A percentile compares a stretch with the other conserved stretches of the same genome.
These are phyloP conservation scores for Pseudomyrmex cubaensis DNA, from an alignment of 1,140 invertebrate species.

Conservation along the genomic window DNA sequence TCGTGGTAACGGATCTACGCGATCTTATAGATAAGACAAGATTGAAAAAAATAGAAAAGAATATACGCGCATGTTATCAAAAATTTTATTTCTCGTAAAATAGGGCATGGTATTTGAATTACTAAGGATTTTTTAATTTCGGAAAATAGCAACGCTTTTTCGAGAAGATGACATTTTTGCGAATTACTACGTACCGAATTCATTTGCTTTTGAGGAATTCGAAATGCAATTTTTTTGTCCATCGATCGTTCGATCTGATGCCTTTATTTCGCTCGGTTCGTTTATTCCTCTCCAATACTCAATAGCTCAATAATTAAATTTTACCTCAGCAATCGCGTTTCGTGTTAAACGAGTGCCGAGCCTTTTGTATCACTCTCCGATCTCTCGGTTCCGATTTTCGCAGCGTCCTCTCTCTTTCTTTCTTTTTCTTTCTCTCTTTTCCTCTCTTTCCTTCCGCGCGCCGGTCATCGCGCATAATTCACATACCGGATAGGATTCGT, in stretches of 20 bases:
- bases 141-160: too few species aligned
- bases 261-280: slow-evolving; percentile 10
- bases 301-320: slow-evolving; percentile 45
- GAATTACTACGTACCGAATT: background rate
- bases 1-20: background rate
- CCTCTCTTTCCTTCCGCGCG: background rate
- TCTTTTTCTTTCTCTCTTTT: background rate
- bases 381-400: slow-evolving; percentile 12
- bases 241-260: background rate
- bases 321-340: slow-evolving; percentile 39
- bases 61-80: background rate
- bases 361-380: slow-evolving; percentile 10
- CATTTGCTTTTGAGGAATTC: background rate
- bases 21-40: background rate
- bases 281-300: slow-evolving; percentile 23
- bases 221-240: background rate
- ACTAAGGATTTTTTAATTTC: too few species aligned
- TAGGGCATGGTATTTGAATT: too few species aligned
- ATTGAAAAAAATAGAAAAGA: background rate
- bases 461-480: slow-evolving; percentile 27
- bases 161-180: background rate
- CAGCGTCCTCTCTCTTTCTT: background rate
- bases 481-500: slow-evolving; percentile 15
- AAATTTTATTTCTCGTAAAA: too few species aligned
- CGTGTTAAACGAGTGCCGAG: slow-evolving; percentile 7